Conservation (phyloP, 1,140 invertebrate species). For the Leptinotarsa texana region DNA sequence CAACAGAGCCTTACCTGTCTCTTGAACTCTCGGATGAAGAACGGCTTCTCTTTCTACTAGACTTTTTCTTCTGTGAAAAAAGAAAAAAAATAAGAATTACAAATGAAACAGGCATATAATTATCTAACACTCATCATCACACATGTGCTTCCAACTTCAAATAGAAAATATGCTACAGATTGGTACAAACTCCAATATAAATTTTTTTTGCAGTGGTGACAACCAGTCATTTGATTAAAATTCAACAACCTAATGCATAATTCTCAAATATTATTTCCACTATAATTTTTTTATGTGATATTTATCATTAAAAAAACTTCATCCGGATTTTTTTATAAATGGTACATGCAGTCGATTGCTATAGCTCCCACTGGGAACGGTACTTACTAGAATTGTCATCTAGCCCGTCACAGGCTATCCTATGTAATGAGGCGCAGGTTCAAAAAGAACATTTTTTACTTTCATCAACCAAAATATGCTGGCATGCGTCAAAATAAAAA, state of each 20-base stretch:
- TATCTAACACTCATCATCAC: neutral
- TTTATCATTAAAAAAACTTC: neutral
- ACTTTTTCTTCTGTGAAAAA: conserved; percentile 37
- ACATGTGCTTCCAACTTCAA: neutral
- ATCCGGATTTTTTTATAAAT: neutral
- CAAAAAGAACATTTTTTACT: conserved; percentile 65
- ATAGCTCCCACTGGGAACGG: conserved; percentile 40
- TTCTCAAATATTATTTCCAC: neutral
- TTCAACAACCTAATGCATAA: neutral
- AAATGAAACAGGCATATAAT: conserved; percentile 5
- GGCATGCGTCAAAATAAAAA: conserved; percentile 32
- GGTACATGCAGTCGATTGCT: conserved; percentile 7
- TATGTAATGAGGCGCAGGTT: conserved; percentile 67
- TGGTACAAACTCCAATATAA: neutral
- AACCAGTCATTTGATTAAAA: neutral
- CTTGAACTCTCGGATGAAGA: conserved; percentile 38
- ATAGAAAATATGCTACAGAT: conserved; percentile 8
- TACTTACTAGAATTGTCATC: conserved; percentile 63
- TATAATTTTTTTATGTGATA: too few species aligned
- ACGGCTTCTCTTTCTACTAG: conserved; percentile 30
- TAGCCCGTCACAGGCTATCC: conserved; percentile 64
- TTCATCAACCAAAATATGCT: conserved; percentile 43
- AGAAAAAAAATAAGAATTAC: neutral
- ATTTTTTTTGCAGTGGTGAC: neutral
- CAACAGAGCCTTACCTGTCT: conserved; percentile 35